phyloP scores from a whole-genome alignment of 2,888 invertebrate genomes.

The Plemyria rubiginata region DNA sequence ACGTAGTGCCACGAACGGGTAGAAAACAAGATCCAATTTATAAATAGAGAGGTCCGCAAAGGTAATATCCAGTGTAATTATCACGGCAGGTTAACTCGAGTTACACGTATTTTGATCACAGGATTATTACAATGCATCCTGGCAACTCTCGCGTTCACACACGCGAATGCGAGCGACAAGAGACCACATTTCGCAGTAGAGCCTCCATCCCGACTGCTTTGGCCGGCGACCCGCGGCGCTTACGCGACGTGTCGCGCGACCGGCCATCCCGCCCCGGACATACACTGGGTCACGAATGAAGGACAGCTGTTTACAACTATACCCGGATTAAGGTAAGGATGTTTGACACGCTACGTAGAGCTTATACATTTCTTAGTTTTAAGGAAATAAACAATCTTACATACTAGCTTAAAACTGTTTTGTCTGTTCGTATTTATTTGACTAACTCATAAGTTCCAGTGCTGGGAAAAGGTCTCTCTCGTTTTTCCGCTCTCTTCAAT shows the following conservation, averaged over 20 bases:
- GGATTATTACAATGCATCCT: conserved; percentile 51
- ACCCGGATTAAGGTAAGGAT: conserved; percentile 70
- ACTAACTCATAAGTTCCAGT: no score
- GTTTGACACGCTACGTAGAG: background rate
- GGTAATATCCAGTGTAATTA: no score
- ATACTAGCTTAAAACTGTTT: no score
- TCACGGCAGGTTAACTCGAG: background rate
- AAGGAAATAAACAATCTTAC: background rate
- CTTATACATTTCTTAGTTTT: background rate
- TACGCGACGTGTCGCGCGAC: conserved; percentile 71
- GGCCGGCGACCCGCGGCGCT: conserved; percentile 77
- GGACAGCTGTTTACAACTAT: conserved; percentile 78
- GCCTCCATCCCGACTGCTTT: conserved; percentile 73
- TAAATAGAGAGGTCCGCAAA: no score
- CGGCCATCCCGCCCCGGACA: conserved; percentile 72
- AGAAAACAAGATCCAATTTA: no score
- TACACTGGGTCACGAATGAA: conserved; percentile 78
- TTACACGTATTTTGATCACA: conserved; percentile 21
- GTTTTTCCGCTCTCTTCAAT: no score
- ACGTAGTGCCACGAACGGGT: no score
- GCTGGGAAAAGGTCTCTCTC: no score
- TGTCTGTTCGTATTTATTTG: no score
- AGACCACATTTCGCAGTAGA: conserved; percentile 73
- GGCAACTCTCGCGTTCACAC: conserved; percentile 54
- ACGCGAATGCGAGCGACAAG: conserved; percentile 66